phyloP scores from a whole-genome alignment of 2,888 invertebrate species.

The Bruchidius siliquastri region DNA sequence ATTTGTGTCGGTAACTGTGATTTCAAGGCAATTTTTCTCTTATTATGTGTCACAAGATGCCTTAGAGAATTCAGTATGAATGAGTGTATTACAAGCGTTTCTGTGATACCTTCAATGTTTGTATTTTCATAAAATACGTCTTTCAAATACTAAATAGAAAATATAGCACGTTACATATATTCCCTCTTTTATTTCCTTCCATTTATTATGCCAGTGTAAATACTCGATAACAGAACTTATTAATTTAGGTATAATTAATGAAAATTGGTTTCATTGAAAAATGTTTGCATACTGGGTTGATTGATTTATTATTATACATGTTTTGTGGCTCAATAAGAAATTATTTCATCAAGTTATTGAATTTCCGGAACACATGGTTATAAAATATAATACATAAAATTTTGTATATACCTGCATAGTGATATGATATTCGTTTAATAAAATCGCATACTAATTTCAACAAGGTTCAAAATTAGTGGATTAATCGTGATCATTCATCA shows the following conservation, averaged over 20 bases:
- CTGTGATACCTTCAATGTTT: conserved; percentile 43
- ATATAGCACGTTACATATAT: conserved; percentile 26
- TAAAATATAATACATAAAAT: too few species aligned
- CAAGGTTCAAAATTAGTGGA: too few species aligned
- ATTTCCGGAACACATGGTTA: too few species aligned
- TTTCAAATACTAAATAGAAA: conserved; percentile 24
- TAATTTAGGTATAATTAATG: background rate
- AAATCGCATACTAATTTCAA: too few species aligned
- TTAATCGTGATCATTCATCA: too few species aligned
- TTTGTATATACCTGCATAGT: too few species aligned
- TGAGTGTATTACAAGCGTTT: conserved; percentile 42
- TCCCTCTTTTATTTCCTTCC: conserved; percentile 7
- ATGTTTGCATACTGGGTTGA: too few species aligned
- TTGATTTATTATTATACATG: too few species aligned
- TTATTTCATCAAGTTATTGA: too few species aligned
- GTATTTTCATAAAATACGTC: conserved; percentile 28
- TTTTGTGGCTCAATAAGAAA: too few species aligned
- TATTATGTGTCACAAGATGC: conserved; percentile 18
- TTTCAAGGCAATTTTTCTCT: conserved; percentile 20
- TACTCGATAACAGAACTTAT: background rate
- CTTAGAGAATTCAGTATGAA: conserved; percentile 18
- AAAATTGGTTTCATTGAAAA: background rate
- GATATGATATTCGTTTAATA: too few species aligned
- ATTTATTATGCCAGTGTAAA: conserved; percentile 12
- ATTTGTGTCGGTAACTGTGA: conserved; percentile 32